phyloP scores from a whole-genome alignment of 1,140 invertebrate genomes.

The Aphis gossypii region DNA sequence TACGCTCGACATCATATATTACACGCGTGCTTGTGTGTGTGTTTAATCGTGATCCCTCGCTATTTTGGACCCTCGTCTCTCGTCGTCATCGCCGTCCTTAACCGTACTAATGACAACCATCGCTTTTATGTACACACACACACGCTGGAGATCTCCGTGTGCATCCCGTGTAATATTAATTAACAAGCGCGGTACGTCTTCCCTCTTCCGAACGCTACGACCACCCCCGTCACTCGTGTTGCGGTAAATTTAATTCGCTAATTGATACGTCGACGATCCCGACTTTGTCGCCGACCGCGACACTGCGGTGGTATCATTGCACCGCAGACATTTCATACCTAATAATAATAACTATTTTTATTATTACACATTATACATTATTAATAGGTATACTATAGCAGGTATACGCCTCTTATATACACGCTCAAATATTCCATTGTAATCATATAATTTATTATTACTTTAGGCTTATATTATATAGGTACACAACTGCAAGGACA shows the following conservation, averaged over 20 bases:
- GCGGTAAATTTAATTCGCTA: conserved; percentile 53
- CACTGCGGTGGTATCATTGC: not conserved
- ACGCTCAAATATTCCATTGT: too few relatives aligned
- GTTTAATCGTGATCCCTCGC: conserved; percentile 44
- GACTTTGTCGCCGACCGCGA: conserved; percentile 7
- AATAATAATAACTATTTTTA: not conserved
- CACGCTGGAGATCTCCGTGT: conserved; percentile 18
- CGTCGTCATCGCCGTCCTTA: conserved; percentile 23
- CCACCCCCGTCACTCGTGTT: not conserved
- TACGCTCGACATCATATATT: not conserved
- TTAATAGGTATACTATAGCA: not conserved
- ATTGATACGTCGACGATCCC: conserved; percentile 52
- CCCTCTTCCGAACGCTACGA: not conserved
- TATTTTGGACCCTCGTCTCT: conserved; percentile 48
- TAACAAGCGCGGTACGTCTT: conserved; percentile 50
- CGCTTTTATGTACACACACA: conserved; percentile 17
- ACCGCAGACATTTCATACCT: not conserved
- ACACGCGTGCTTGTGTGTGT: not conserved
- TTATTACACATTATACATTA: not conserved
- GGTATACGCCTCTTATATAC: not conserved
- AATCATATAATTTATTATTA: too few relatives aligned
- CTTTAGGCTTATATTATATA: too few relatives aligned
- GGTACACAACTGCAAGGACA: too few relatives aligned
- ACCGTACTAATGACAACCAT: conserved; percentile 50
- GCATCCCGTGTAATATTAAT: conserved; percentile 50